Evolutionary conservation across 2,888 invertebrate species (phyloP), one percentile per base, ranked within the genome.

Genomic region (Alentia gelatinosa): DNA sequence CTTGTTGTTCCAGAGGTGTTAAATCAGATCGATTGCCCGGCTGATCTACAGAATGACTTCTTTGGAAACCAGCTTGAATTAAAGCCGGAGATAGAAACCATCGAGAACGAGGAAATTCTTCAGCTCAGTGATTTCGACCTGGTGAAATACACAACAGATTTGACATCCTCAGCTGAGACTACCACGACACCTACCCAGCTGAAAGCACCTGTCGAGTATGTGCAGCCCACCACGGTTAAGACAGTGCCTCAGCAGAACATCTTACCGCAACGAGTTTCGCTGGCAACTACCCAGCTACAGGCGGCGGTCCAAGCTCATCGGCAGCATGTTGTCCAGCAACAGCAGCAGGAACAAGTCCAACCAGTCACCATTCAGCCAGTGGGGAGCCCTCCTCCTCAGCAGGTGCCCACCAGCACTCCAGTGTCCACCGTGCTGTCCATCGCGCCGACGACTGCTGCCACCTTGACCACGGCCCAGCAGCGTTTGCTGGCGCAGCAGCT

Each of bases 321-420:
- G 90, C 92, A 91, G 86, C 91, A 93, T 50, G 91, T 93, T 47
- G 93, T 92, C 75, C 92, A 92, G 15, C 91, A 92, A 83, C 88
- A 90, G 33, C 93, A 93, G 68, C 93, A 93, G 90, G 93, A 94
- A 89, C 93, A 93, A 89, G 92, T 94, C 88, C 93, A 93, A 63
- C 56, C 89, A 9, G 89, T 89, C n/a, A 89, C 56, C 26, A 50
- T 79, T 35, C 90, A 90, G 83, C 75, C 40, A 83, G 91, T 0
- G 90, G 91, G 30, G 56, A 89, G 30, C 30, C 68, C 9, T n/a
- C 89, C 68, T n/a, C 56, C 79, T 33, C 40, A 86, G 84, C 74
- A 47, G 79, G 33, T 74, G 75, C 74, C 90, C n/a, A 37, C 74
- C 30, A 56, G 33, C 42, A 50, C 86, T 15, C 79, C 90, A 7